These are phyloP conservation scores for Pedionomus torquatus DNA, from an alignment of 2,113 vertebrate species.

Conservation along the genomic window DNA sequence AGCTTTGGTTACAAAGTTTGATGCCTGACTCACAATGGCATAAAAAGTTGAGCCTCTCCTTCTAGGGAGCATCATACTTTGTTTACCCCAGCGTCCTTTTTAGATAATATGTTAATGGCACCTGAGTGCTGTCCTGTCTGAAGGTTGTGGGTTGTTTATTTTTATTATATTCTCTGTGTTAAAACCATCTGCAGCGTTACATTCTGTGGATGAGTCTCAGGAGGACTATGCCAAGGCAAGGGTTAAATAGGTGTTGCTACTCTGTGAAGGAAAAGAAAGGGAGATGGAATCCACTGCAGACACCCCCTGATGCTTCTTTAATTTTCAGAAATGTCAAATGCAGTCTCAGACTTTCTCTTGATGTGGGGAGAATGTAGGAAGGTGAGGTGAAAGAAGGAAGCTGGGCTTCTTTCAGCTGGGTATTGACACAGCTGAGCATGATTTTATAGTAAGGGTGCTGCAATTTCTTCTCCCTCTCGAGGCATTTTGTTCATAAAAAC, in stretches of 20 bases:
- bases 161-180: background rate
- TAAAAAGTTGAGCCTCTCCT: background rate
- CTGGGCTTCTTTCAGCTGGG: background rate
- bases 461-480: slow-evolving; percentile 34
- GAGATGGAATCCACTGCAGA: background rate
- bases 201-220: background rate
- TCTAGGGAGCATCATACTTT: background rate
- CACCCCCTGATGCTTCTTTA: background rate
- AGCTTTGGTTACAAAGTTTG: background rate
- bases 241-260: background rate
- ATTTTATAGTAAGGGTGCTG: slow-evolving; percentile 31
- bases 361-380: background rate
- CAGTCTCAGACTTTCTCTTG: background rate
- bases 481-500: slow-evolving; percentile 61
- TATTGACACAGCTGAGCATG: background rate
- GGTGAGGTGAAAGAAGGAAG: background rate
- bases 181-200: background rate
- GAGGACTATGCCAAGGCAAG: background rate
- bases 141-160: background rate
- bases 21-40: background rate
- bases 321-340: background rate
- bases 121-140: background rate
- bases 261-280: background rate
- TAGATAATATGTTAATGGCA: background rate
- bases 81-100: background rate